Evolutionary conservation across 1,140 invertebrate genomes (phyloP).

Genomic region (Zaprionus ornatus): DNA sequence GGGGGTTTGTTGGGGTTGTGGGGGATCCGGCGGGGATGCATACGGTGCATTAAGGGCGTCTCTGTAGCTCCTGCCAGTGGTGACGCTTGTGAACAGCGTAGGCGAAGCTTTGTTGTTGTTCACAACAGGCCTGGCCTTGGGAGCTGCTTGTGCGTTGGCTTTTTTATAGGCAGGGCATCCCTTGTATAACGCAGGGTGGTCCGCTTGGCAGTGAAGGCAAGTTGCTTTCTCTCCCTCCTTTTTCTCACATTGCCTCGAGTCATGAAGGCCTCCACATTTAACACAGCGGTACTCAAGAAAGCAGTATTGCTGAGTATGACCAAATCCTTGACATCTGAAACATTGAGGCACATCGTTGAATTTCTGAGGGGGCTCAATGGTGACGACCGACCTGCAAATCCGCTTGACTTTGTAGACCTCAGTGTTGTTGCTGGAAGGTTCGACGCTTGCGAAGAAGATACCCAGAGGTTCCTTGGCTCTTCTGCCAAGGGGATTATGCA

Average conservation of each 20-base stretch:
- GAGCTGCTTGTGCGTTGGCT: no score
- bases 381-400: neutral
- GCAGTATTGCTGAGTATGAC: constrained; percentile 7
- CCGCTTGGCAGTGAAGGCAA: neutral
- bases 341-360: neutral
- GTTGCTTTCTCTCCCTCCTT: neutral
- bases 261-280: no score
- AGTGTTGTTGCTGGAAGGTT: constrained; percentile 15
- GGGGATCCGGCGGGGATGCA: no score
- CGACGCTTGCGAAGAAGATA: neutral
- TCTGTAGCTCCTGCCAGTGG: no score
- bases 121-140: no score
- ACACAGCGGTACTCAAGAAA: no score
- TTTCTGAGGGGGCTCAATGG: neutral
- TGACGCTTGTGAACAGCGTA: no score
- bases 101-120: no score
- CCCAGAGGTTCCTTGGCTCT: neutral
- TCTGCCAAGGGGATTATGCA: neutral
- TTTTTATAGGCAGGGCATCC: no score
- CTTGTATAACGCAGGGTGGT: neutral
- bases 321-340: constrained; percentile 6
- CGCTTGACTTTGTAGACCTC: neutral
- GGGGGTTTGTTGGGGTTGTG: no score
- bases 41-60: no score
- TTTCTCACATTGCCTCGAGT: neutral